These are phyloP conservation scores for Melanostoma mellinum DNA, from an alignment of 2,888 invertebrate species.

Conservation along the genomic window DNA sequence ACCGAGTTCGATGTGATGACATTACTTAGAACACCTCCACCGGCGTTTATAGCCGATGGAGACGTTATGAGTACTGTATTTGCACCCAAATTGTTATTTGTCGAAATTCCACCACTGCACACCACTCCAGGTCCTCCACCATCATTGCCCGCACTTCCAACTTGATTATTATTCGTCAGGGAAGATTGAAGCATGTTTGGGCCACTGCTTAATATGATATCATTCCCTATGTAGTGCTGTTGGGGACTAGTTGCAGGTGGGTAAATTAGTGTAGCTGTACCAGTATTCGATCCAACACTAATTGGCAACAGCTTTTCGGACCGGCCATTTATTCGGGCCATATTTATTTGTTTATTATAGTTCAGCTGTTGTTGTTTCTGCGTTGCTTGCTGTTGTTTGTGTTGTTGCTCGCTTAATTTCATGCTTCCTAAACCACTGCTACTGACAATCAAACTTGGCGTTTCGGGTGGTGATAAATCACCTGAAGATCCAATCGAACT, in stretches of 20 bases:
- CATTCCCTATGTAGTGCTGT: conserved; percentile 74
- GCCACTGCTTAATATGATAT: conserved; percentile 73
- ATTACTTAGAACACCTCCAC: conserved; percentile 75
- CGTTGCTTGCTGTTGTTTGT: conserved; percentile 69
- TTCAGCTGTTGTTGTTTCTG: conserved; percentile 74
- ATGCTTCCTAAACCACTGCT: conserved; percentile 54
- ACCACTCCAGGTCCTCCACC: conserved; percentile 58
- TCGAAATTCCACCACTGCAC: conserved; percentile 56
- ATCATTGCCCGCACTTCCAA: conserved; percentile 53
- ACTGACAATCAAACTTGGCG: conserved; percentile 78
- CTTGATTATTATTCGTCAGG: conserved; percentile 73
- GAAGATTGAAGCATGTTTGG: conserved; percentile 74
- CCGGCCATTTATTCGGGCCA: conserved; percentile 80
- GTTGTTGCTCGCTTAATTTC: conserved; percentile 72
- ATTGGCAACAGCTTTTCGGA: conserved; percentile 76
- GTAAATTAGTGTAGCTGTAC: conserved; percentile 57
- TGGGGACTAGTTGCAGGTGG: conserved; percentile 73
- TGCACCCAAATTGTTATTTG: conserved; percentile 74
- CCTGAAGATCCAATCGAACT: conserved; percentile 82
- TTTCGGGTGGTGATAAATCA: conserved; percentile 81
- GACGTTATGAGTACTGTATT: conserved; percentile 79
- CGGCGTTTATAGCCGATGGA: conserved; percentile 76
- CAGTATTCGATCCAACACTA: conserved; percentile 75
- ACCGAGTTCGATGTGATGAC: conserved; percentile 77
- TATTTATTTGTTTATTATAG: conserved; percentile 79